These are phyloP conservation scores for Agapostemon virescens DNA, from an alignment of 2,888 invertebrate species.

Conservation along the genomic window DNA sequence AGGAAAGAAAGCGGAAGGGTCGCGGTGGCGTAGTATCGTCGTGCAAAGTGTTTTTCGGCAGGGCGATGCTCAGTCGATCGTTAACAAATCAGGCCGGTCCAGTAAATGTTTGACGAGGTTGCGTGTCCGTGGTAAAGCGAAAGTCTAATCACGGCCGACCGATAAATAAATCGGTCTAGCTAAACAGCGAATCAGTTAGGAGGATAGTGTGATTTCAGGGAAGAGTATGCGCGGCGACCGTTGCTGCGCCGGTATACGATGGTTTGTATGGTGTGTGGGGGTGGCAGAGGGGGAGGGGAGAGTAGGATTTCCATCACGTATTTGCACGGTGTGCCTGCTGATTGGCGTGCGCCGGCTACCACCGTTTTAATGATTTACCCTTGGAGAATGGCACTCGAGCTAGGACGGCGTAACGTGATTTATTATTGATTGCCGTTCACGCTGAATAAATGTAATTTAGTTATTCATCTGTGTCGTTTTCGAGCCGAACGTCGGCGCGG, in stretches of 20 bases:
- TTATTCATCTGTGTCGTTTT: conserved; percentile 22
- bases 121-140: conserved; percentile 64
- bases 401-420: conserved; percentile 56
- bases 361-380: conserved; percentile 68
- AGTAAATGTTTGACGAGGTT: conserved; percentile 60
- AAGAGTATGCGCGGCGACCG: conserved; percentile 36
- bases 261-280: conserved; percentile 10
- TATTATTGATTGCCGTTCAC: conserved; percentile 63
- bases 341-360: conserved; percentile 61
- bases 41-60: conserved; percentile 17
- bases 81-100: conserved; percentile 53
- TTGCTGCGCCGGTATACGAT: conserved; percentile 18
- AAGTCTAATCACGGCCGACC: conserved; percentile 68
- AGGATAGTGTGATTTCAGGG: conserved; percentile 52
- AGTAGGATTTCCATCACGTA: conserved; percentile 60
- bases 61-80: conserved; percentile 22
- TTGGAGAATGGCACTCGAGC: conserved; percentile 62
- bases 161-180: conserved; percentile 69
- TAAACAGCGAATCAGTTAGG: conserved; percentile 65
- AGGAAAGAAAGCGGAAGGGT: conserved; percentile 24
- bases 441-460: conserved; percentile 45
- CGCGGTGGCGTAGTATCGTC: not conserved
- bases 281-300: too few species aligned
- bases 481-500: not conserved
- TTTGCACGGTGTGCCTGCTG: conserved; percentile 67